Conservation (phyloP, 2,888 invertebrate genomes). For the Pilophorus perplexus region DNA sequence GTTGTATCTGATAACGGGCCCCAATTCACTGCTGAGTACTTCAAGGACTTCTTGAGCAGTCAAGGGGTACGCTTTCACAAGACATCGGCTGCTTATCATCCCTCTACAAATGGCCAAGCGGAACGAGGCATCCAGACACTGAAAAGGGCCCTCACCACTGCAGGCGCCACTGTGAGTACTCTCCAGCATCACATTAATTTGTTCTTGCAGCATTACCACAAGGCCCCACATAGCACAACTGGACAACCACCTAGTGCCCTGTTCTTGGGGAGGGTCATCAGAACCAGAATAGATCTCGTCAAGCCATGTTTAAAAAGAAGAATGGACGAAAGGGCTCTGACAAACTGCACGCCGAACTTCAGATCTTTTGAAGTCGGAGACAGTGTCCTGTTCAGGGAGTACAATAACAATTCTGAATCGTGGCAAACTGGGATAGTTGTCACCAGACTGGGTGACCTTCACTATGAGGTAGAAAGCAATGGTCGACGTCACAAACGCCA, state of each 20-base stretch:
- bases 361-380: not conserved
- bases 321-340: not conserved
- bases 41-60: constrained; percentile 42
- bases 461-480: constrained; percentile 5
- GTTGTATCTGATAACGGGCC: constrained; percentile 47
- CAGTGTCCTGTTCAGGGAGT: not conserved
- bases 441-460: constrained; percentile 25
- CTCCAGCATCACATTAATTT: not conserved
- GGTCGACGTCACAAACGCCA: constrained; percentile 8
- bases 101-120: constrained; percentile 24
- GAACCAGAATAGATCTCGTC: constrained; percentile 23
- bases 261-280: constrained; percentile 24
- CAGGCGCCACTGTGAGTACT: constrained; percentile 20
- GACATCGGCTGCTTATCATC: no score
- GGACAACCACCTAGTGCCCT: constrained; percentile 30
- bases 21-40: constrained; percentile 44
- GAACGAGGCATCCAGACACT: constrained; percentile 37
- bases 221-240: constrained; percentile 15
- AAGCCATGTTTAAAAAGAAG: constrained; percentile 12
- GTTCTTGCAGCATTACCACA: constrained; percentile 18
- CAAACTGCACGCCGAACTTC: not conserved
- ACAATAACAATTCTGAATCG: not conserved
- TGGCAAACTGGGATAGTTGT: not conserved
- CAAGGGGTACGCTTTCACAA: constrained; percentile 46
- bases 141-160: constrained; percentile 7